Conservation (phyloP, 2,113 vertebrate species). For the Echinops telfairi region DNA sequence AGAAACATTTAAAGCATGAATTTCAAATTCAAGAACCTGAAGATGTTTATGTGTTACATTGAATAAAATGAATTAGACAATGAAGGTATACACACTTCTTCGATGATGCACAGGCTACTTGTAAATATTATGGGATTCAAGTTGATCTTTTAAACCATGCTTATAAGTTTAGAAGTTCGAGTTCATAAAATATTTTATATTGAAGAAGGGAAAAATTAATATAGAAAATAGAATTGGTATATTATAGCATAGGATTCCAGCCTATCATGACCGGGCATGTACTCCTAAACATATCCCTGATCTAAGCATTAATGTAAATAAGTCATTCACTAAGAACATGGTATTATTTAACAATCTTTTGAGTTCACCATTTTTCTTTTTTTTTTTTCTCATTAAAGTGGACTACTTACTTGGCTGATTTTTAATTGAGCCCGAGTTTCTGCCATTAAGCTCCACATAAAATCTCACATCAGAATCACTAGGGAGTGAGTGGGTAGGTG, state of each 20-base stretch:
- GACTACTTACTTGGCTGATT: conserved; percentile 56
- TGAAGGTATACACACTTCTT: conserved; percentile 43
- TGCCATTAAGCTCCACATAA: conserved; percentile 44
- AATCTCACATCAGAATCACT: conserved; percentile 27
- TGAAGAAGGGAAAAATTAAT: conserved; percentile 43
- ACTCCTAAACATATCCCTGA: conserved; percentile 60
- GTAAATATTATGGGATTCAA: conserved; percentile 9
- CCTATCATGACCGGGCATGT: background rate
- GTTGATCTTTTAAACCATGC: conserved; percentile 1
- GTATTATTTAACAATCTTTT: conserved; percentile 52
- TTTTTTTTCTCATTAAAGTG: conserved; percentile 62
- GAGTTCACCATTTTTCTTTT: conserved; percentile 44
- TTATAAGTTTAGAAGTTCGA: conserved; percentile 36
- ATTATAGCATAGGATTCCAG: conserved; percentile 4
- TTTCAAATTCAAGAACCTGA: conserved; percentile 58
- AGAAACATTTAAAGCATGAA: conserved; percentile 55
- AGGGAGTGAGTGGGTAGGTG: background rate
- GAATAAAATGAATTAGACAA: conserved; percentile 44
- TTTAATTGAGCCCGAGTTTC: conserved; percentile 52
- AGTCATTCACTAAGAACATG: conserved; percentile 39
- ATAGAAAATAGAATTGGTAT: conserved; percentile 25
- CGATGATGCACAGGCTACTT: conserved; percentile 40
- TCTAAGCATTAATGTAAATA: conserved; percentile 60
- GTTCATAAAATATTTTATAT: conserved; percentile 53
- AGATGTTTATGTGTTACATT: conserved; percentile 8